Evolutionary conservation across 2,888 invertebrate genomes (phyloP).

Genomic region (Macaria notata): DNA sequence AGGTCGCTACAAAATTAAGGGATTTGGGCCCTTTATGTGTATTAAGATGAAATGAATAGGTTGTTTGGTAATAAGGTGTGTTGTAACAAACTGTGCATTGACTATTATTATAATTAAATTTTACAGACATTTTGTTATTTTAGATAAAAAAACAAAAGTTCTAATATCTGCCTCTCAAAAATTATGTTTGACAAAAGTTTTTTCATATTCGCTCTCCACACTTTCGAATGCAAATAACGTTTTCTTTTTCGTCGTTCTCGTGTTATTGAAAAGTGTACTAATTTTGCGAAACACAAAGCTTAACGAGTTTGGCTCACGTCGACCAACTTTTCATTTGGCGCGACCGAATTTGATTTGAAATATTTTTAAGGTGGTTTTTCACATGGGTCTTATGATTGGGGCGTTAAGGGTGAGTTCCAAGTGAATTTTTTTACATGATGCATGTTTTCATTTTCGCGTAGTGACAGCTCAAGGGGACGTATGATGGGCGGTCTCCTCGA

Average conservation of each 20-base stretch:
- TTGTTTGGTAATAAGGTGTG: too few relatives aligned
- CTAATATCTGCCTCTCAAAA: background rate
- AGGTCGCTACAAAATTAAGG: constrained; percentile 63
- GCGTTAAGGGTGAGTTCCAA: constrained; percentile 45
- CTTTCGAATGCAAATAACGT: constrained; percentile 15
- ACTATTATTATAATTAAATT: too few relatives aligned
- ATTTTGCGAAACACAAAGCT: constrained; percentile 19
- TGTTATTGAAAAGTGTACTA: constrained; percentile 20
- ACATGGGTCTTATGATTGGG: constrained; percentile 30
- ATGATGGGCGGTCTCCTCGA: constrained; percentile 66
- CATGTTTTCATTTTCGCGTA: constrained; percentile 77
- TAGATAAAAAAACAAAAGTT: background rate
- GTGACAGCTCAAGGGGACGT: constrained; percentile 73
- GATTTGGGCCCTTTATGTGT: constrained; percentile 55
- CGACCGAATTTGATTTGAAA: constrained; percentile 54
- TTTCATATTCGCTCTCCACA: background rate
- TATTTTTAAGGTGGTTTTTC: constrained; percentile 42
- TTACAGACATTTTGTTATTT: too few relatives aligned
- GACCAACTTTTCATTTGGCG: constrained; percentile 40
- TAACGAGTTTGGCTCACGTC: constrained; percentile 27
- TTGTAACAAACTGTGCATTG: too few relatives aligned
- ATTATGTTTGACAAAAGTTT: background rate
- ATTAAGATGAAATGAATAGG: constrained; percentile 30
- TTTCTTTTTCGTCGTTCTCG: constrained; percentile 12
- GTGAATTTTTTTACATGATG: constrained; percentile 52